Evolutionary conservation across 2,888 invertebrate species (phyloP).

Genomic region (Nyleta sp.): DNA sequence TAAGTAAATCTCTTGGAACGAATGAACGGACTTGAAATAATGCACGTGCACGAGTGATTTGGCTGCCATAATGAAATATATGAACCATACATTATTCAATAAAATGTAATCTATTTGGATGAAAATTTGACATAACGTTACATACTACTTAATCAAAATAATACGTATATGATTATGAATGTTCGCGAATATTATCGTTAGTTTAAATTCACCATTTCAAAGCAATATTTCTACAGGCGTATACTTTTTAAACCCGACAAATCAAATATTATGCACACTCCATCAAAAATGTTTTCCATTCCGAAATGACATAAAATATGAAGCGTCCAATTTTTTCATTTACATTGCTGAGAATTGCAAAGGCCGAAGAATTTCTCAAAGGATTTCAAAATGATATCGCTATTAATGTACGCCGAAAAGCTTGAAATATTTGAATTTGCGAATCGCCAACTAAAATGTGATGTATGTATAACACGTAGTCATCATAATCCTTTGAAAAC

Average conservation of each 20-base stretch:
- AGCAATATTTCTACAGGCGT: neutral
- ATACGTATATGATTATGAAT: neutral
- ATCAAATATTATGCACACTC: neutral
- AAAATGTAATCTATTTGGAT: conserved; percentile 1
- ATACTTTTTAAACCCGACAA: conserved; percentile 8
- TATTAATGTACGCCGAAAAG: conserved; percentile 41
- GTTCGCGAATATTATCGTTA: neutral
- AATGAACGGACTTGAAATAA: neutral
- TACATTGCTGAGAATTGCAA: conserved; percentile 7
- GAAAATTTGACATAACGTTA: neutral
- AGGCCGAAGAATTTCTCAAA: conserved; percentile 39
- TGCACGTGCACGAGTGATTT: conserved; percentile 4
- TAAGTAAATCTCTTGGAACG: neutral
- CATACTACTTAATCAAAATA: neutral
- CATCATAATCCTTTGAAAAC: conserved; percentile 29
- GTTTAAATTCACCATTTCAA: neutral
- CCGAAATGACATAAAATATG: neutral
- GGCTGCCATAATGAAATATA: neutral
- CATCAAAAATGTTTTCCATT: conserved; percentile 6
- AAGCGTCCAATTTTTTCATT: conserved; percentile 8
- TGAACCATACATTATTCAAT: neutral
- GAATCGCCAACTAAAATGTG: conserved; percentile 47
- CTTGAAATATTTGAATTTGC: conserved; percentile 42
- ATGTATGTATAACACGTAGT: conserved; percentile 37
- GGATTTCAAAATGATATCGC: conserved; percentile 54